Conservation (phyloP, 1,140 invertebrate species). For the Dryas iulia region DNA sequence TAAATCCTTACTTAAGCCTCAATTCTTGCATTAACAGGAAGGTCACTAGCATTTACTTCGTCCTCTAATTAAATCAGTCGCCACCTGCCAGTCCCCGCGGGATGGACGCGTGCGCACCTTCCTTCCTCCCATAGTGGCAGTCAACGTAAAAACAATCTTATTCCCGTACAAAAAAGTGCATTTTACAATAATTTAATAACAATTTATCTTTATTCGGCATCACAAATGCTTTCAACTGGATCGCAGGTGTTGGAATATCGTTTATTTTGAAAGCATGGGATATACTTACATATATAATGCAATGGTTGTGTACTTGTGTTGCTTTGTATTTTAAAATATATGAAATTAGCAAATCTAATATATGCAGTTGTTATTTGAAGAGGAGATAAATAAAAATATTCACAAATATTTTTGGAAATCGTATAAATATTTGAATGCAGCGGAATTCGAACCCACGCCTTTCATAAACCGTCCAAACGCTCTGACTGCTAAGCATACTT, state of each 20-base stretch:
- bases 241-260: constrained; percentile 27
- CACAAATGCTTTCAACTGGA: constrained; percentile 27
- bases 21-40: constrained; percentile 5
- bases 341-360: too few species aligned
- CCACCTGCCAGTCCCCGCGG: constrained; percentile 45
- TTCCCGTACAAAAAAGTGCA: background rate
- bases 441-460: too few species aligned
- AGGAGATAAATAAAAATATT: too few species aligned
- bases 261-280: constrained; percentile 29
- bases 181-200: background rate
- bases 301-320: too few species aligned
- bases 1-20: background rate
- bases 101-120: constrained; percentile 31
- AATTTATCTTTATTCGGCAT: constrained; percentile 26
- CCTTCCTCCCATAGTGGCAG: constrained; percentile 14
- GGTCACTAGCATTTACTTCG: constrained; percentile 22
- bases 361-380: too few species aligned
- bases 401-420: too few species aligned
- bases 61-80: constrained; percentile 60
- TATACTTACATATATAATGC: background rate
- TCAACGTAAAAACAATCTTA: constrained; percentile 6
- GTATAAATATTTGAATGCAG: too few species aligned
- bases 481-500: too few species aligned
- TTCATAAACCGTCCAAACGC: too few species aligned
- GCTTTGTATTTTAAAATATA: too few species aligned